Evolutionary conservation across 2,797 vertebrate species (phyloP), one percentile per base, ranked within the genome.

Genomic region (Botia kubotai): DNA sequence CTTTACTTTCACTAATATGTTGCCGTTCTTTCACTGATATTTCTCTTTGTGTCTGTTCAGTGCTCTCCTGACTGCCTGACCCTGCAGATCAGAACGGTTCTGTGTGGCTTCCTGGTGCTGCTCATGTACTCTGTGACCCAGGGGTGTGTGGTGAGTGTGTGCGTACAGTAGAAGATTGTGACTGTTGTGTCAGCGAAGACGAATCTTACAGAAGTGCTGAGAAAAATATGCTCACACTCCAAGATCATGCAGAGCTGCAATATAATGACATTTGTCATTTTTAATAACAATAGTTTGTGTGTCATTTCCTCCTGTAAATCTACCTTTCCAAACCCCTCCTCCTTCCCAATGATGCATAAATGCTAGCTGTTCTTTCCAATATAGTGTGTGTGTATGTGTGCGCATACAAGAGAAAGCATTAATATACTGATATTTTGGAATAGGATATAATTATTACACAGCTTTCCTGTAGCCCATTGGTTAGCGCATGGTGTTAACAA

Each of bases 31-130:
- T 19, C 33, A 17, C 46, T 36, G 7, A 0, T 36, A 48, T 60
- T 6, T 71, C 6, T 46, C 43, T 33, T 4, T 84, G 65, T 62
- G 81, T 89, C 68, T 62, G 81, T 89, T 70, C 78, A 99, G 98
- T 99, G 98, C 91, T 95, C 97, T 91, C 97, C 97, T 71, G 96
- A 96, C 85, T 99, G 97, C 94, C 96, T 99, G 90, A 98, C 97
- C 80, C 97, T 98, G 90, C 96, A 96, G 93, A 98, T 99, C 86
- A 94, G 97, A 88, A 98, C 98, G 0, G 90, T 95, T 84, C 91
- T 99, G 81, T 97, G 94, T 87, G 89, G 97, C 86, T 96, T 97
- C 91, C 95, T 99, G 48, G 96, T 95, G 74, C 92, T 98, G 87
- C 93, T 99, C 87, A 95, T 96, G 89, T 99, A 97, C 89, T 95